Evolutionary conservation across 2,888 invertebrate species (phyloP).

Genomic region (Tethea ocularis): DNA sequence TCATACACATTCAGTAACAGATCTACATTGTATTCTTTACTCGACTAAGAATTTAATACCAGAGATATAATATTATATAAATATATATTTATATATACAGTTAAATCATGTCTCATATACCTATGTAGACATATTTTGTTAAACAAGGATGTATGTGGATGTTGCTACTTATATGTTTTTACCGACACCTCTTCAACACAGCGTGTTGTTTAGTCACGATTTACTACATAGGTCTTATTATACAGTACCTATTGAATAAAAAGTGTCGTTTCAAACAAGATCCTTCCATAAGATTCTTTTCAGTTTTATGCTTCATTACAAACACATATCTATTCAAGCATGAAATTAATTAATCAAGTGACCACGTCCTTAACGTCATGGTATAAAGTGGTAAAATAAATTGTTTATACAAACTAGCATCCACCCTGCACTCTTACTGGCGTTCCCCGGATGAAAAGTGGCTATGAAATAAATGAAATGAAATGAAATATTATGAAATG

Average conservation of each 20-base stretch:
- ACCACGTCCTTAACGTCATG: too few relatives aligned
- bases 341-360: too few relatives aligned
- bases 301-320: too few relatives aligned
- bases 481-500: too few relatives aligned
- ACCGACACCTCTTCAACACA: slow-evolving; percentile 43
- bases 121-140: slow-evolving; percentile 18
- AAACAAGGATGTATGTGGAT: slow-evolving; percentile 65
- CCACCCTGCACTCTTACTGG: too few relatives aligned
- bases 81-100: not conserved
- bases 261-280: not conserved
- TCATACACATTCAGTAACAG: slow-evolving; percentile 19
- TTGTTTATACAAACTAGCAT: too few relatives aligned
- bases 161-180: slow-evolving; percentile 47
- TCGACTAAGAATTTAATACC: not conserved
- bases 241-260: slow-evolving; percentile 27
- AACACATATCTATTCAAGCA: too few relatives aligned
- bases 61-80: not conserved
- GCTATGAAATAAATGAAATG: too few relatives aligned
- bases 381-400: too few relatives aligned
- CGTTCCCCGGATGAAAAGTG: too few relatives aligned
- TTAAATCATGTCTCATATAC: not conserved
- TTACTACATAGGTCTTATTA: slow-evolving; percentile 26
- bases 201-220: slow-evolving; percentile 62
- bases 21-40: slow-evolving; percentile 7
- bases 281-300: too few relatives aligned